Conservation (phyloP, 2,888 invertebrate species). For the Lepas anatifera region DNA sequence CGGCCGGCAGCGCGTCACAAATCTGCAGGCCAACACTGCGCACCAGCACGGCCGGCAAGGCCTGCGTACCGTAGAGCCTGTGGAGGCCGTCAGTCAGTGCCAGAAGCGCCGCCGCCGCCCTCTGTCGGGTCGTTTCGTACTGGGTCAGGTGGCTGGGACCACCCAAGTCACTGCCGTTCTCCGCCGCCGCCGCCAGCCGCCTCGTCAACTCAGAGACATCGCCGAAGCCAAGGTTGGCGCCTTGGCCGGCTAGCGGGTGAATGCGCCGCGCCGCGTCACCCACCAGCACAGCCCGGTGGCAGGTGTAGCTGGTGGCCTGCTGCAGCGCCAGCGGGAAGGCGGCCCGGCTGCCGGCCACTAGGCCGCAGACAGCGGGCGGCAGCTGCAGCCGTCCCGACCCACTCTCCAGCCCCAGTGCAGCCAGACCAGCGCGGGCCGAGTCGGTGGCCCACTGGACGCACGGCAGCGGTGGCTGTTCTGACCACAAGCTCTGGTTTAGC, state of each 20-base stretch:
- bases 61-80: constrained; percentile 56
- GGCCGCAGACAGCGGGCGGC: constrained; percentile 53
- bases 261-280: constrained; percentile 50
- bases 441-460: constrained; percentile 55
- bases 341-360: constrained; percentile 47
- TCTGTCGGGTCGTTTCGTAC: constrained; percentile 73
- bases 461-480: constrained; percentile 36
- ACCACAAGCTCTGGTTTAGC: constrained; percentile 61
- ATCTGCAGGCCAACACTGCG: constrained; percentile 23
- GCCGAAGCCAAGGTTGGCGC: constrained; percentile 93
- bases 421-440: constrained; percentile 44
- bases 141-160: constrained; percentile 47
- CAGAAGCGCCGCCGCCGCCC: constrained; percentile 80
- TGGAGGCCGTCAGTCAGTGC: constrained; percentile 75
- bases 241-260: constrained; percentile 41
- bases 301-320: constrained; percentile 73
- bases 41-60: constrained; percentile 26
- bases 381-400: constrained; percentile 42
- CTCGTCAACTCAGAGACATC: constrained; percentile 67
- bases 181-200: constrained; percentile 53
- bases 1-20: constrained; percentile 21
- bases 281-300: constrained; percentile 65
- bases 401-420: constrained; percentile 40
- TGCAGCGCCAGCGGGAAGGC: constrained; percentile 86
- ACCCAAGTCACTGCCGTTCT: constrained; percentile 62